Percentiles rank a stretch among this genome's conserved stretches.
These are phyloP conservation scores for Triops longicaudatus DNA, from an alignment of 1,140 invertebrate genomes.

Conservation along the genomic window DNA sequence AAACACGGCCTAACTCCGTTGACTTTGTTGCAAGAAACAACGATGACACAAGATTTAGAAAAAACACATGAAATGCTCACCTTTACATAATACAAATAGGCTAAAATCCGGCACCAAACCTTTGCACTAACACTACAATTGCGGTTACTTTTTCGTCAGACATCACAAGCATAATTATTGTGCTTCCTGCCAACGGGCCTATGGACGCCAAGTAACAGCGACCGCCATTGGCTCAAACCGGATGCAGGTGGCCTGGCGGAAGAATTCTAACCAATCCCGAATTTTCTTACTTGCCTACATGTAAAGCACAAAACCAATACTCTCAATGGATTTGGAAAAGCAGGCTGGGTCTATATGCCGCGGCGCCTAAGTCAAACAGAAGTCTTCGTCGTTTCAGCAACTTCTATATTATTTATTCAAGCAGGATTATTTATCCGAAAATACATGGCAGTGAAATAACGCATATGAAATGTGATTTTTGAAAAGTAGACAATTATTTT, in stretches of 20 bases:
- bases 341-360: neutral
- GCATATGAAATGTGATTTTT: no score
- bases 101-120: conserved; percentile 14
- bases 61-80: neutral
- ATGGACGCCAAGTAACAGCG: conserved; percentile 1
- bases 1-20: neutral
- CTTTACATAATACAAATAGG: conserved; percentile 13
- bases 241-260: conserved; percentile 8
- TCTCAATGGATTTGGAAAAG: neutral
- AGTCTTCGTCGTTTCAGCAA: neutral
- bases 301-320: neutral
- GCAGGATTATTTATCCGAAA: neutral
- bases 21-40: neutral
- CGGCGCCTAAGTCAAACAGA: neutral
- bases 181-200: conserved; percentile 22
- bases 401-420: neutral
- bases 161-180: conserved; percentile 26
- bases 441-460: neutral
- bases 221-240: conserved; percentile 15
- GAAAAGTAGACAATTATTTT: no score
- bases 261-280: neutral
- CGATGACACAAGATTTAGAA: neutral
- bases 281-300: conserved; percentile 17
- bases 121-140: conserved; percentile 15
- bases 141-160: conserved; percentile 23